phyloP scores from a whole-genome alignment of 2,113 vertebrate genomes.

The Peromyscus leucopus region DNA sequence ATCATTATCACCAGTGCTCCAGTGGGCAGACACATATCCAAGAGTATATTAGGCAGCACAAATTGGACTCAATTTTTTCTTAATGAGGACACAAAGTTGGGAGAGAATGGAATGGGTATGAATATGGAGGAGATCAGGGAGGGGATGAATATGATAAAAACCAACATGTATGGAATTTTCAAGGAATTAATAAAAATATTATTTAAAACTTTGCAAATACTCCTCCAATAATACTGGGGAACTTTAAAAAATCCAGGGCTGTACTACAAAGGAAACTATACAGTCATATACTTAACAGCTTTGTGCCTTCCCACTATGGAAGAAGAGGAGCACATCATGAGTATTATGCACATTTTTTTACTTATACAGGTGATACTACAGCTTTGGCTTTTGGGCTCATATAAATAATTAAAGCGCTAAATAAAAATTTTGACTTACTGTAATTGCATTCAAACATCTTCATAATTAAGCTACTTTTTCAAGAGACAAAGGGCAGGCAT shows the following conservation, averaged over 20 bases:
- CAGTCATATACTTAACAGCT: background rate
- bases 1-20: background rate
- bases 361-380: constrained; percentile 24
- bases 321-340: background rate
- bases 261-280: background rate
- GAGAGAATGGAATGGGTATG: background rate
- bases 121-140: background rate
- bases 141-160: background rate
- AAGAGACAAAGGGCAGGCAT: constrained; percentile 34
- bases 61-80: background rate
- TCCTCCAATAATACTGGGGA: background rate
- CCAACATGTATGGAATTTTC: background rate
- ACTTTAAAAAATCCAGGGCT: background rate
- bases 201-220: constrained; percentile 31
- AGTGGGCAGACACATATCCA: background rate
- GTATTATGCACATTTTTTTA: background rate
- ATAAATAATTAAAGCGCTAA: constrained; percentile 61
- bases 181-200: background rate
- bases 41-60: background rate
- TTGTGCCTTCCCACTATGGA: background rate
- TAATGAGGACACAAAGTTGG: background rate
- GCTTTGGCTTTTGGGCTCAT: background rate
- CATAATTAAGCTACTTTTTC: constrained; percentile 69
- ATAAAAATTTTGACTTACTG: constrained; percentile 53
- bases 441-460: constrained; percentile 60